Conservation (phyloP, 2,113 vertebrate species). For the Macroglossus sobrinus region DNA sequence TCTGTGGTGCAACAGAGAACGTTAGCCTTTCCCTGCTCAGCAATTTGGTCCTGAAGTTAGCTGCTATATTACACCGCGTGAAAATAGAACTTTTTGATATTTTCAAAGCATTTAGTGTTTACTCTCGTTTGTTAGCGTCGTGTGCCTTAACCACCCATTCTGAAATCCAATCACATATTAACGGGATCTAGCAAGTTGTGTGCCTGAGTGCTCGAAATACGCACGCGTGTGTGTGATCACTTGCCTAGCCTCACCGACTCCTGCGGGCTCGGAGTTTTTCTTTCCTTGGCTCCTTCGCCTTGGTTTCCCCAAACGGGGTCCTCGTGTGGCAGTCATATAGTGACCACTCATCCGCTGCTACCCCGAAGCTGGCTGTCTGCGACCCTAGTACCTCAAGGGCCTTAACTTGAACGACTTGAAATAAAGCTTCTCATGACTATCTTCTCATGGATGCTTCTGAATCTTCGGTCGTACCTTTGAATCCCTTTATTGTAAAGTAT, state of each 20-base stretch:
- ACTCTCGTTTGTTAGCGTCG: not conserved
- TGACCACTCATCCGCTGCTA: not conserved
- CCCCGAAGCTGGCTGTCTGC: not conserved
- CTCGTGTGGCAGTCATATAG: not conserved
- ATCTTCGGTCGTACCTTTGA: not conserved
- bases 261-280: not conserved
- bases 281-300: not conserved
- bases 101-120: not conserved
- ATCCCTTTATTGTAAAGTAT: not conserved
- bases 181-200: not conserved
- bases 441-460: not conserved
- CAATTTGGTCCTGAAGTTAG: not conserved
- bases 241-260: not conserved
- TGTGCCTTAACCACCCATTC: not conserved
- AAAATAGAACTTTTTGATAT: not conserved
- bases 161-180: not conserved
- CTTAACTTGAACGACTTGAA: not conserved
- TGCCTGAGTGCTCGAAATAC: not conserved
- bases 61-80: not conserved
- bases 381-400: not conserved
- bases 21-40: not conserved
- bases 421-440: not conserved
- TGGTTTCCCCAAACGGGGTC: not conserved
- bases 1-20: not conserved
- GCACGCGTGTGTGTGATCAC: not conserved